Percentiles rank a stretch among this genome's conserved stretches.
Conservation (phyloP, 2,797 vertebrate genomes). For the Picus viridis region DNA sequence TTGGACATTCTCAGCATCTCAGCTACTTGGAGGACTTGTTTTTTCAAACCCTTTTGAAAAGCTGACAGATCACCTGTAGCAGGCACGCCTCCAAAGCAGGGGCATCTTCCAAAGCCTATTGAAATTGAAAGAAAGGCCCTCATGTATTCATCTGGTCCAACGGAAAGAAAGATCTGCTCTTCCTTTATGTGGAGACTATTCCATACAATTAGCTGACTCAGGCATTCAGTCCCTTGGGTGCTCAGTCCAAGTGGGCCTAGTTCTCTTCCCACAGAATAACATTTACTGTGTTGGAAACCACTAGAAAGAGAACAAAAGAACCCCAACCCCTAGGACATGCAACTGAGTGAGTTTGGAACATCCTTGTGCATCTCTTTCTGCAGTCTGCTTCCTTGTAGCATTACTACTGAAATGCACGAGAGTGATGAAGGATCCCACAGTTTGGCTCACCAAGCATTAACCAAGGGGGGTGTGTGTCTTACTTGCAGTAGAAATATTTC, state of each 20-base stretch:
- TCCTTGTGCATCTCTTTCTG: neutral
- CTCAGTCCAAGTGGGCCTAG: neutral
- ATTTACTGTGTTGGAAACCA: neutral
- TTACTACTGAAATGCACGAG: neutral
- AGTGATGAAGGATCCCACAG: neutral
- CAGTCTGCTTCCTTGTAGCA: neutral
- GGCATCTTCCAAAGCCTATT: neutral
- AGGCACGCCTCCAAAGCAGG: neutral
- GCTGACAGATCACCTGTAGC: neutral
- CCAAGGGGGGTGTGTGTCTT: neutral
- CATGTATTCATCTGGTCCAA: neutral
- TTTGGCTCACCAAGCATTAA: neutral
- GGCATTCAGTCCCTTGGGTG: neutral
- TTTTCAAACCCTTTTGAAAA: neutral
- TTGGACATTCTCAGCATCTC: neutral
- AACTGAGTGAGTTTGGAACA: neutral
- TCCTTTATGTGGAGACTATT: neutral
- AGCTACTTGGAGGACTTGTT: neutral
- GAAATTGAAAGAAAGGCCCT: neutral
- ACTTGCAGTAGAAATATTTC: neutral
- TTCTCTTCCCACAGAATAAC: neutral
- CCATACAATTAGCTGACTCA: neutral
- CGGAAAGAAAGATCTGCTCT: neutral
- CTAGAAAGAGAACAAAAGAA: neutral
- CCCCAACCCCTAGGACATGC: neutral